A percentile compares a stretch with the other conserved stretches of the same genome.
phyloP scores from a whole-genome alignment of 2,797 vertebrate species.

The Lacerta bilineata region DNA sequence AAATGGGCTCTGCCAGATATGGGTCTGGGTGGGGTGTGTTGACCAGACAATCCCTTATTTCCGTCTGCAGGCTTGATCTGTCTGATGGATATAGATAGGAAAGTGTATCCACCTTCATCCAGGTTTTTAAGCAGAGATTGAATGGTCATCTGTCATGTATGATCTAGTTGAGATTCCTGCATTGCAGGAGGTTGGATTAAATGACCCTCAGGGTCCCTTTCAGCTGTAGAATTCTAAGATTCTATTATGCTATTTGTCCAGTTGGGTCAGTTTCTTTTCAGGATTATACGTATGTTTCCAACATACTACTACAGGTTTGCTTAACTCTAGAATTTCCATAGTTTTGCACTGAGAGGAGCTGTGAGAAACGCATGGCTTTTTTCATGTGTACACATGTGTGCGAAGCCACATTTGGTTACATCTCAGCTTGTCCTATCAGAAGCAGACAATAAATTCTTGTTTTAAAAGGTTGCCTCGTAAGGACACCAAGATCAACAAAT shows the following conservation, averaged over 20 bases:
- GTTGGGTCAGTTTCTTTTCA: background rate
- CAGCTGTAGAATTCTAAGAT: too few species aligned
- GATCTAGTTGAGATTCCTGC: too few species aligned
- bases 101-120: background rate
- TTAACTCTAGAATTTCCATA: background rate
- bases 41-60: background rate
- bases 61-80: background rate
- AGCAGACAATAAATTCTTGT: background rate
- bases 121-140: background rate
- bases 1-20: background rate
- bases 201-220: too few species aligned
- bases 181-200: too few species aligned
- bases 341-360: background rate
- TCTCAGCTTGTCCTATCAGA: background rate
- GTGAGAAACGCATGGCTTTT: background rate
- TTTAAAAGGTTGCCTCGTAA: background rate
- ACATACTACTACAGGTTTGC: background rate
- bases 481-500: too few species aligned
- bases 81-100: background rate
- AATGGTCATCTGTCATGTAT: too few species aligned
- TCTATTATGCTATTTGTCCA: background rate
- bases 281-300: background rate
- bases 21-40: background rate
- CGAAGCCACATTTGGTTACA: background rate
- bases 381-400: too few species aligned